phyloP scores from a whole-genome alignment of 2,113 vertebrate species.

The Scartelaos histophorus region DNA sequence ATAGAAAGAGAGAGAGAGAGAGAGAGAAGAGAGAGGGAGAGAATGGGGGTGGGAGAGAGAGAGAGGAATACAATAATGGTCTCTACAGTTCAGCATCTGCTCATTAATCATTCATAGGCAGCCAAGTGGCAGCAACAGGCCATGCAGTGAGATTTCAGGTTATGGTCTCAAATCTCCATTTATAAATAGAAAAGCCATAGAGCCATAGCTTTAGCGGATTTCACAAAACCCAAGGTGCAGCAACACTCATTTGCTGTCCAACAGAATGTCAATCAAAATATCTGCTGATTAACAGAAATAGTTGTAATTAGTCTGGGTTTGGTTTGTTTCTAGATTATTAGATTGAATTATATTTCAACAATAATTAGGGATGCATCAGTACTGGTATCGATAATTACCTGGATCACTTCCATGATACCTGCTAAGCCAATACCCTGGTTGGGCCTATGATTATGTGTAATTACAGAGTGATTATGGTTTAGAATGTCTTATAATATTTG shows the following conservation, averaged over 20 bases:
- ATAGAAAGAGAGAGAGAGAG: neutral
- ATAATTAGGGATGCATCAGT: too few relatives aligned
- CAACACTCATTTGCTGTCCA: neutral
- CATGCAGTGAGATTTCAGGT: slow-evolving; percentile 72
- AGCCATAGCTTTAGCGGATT: slow-evolving; percentile 39
- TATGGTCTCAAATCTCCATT: slow-evolving; percentile 77
- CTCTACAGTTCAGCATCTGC: slow-evolving; percentile 75
- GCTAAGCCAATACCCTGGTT: too few relatives aligned
- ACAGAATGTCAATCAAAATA: neutral
- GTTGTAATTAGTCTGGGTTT: neutral
- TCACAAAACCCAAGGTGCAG: slow-evolving; percentile 10
- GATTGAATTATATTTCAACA: neutral
- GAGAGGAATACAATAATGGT: slow-evolving; percentile 62
- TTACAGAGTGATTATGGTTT: too few relatives aligned
- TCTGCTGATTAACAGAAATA: neutral
- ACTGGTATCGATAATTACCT: too few relatives aligned
- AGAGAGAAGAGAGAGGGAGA: slow-evolving; percentile 20
- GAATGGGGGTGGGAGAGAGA: slow-evolving; percentile 9
- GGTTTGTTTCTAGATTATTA: neutral
- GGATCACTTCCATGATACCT: too few relatives aligned
- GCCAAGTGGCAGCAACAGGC: slow-evolving; percentile 72
- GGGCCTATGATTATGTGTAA: too few relatives aligned
- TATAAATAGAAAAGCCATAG: slow-evolving; percentile 77
- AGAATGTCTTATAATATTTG: too few relatives aligned
- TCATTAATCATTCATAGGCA: slow-evolving; percentile 81